phyloP scores from a whole-genome alignment of 2,888 invertebrate species.

The Cantharis nigra region DNA sequence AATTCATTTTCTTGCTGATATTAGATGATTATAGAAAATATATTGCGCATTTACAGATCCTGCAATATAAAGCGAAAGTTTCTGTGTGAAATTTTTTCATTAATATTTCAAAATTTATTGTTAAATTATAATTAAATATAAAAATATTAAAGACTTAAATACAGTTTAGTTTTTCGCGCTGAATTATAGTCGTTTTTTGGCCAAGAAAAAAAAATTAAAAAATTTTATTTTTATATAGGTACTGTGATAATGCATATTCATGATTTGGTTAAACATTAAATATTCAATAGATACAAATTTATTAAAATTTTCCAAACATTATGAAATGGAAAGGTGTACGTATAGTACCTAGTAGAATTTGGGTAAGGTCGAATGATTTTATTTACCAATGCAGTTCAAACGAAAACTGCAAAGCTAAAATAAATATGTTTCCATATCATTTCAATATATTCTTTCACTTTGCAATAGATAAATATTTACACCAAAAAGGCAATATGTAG shows the following conservation, averaged over 20 bases:
- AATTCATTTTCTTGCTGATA: slow-evolving; percentile 16
- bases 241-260: not conserved
- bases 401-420: not conserved
- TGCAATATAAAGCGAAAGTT: slow-evolving; percentile 1
- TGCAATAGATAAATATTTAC: not conserved
- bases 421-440: not conserved
- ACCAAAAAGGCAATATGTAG: not conserved
- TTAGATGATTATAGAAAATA: slow-evolving; percentile 11
- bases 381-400: not conserved
- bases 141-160: not conserved
- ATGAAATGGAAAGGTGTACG: not conserved
- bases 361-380: not conserved
- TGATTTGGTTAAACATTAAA: not conserved
- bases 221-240: not conserved
- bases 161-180: not conserved
- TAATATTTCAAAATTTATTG: not conserved
- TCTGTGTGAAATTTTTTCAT: not conserved
- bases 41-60: not conserved
- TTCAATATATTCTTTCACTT: not conserved
- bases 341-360: not conserved
- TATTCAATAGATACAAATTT: not conserved
- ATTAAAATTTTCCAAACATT: not conserved
- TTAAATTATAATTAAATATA: not conserved
- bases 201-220: not conserved
- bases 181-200: not conserved